Evolutionary conservation across 2,888 invertebrate species (phyloP).

Genomic region (Luffia ferchaultella): DNA sequence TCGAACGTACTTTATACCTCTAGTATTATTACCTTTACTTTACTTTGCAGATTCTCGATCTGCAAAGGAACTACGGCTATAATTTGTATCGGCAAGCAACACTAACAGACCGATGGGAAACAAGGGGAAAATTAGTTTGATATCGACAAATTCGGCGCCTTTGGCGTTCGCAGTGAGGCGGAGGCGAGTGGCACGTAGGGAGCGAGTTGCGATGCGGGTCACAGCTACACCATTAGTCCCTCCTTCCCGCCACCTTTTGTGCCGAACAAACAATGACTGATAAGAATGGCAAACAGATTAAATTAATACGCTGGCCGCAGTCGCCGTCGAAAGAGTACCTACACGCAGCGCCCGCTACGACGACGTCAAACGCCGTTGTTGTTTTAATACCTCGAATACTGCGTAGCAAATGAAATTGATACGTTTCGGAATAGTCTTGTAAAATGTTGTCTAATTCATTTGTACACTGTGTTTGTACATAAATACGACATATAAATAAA

Average conservation of each 20-base stretch:
- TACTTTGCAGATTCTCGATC: neutral
- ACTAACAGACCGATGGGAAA: neutral
- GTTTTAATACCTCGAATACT: too few species aligned
- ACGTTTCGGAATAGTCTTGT: too few species aligned
- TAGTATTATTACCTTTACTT: too few species aligned
- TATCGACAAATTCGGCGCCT: slow-evolving; percentile 27
- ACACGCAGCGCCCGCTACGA: too few species aligned
- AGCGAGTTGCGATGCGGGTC: slow-evolving; percentile 22
- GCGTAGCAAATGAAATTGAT: too few species aligned
- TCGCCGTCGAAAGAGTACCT: too few species aligned
- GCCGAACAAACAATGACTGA: slow-evolving; percentile 4
- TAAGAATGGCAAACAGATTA: neutral
- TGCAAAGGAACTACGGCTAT: neutral
- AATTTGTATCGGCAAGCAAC: neutral
- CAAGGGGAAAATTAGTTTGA: slow-evolving; percentile 28
- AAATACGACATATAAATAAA: too few species aligned
- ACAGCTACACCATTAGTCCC: slow-evolving; percentile 17
- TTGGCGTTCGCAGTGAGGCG: neutral
- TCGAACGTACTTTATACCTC: too few species aligned
- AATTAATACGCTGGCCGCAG: neutral
- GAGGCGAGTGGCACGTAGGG: neutral
- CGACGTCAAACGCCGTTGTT: too few species aligned
- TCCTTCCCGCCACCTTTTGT: neutral
- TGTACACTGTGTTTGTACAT: too few species aligned
- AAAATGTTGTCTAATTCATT: too few species aligned